Evolutionary conservation across 2,113 vertebrate genomes (phyloP).

Genomic region (Antechinus stuartii): DNA sequence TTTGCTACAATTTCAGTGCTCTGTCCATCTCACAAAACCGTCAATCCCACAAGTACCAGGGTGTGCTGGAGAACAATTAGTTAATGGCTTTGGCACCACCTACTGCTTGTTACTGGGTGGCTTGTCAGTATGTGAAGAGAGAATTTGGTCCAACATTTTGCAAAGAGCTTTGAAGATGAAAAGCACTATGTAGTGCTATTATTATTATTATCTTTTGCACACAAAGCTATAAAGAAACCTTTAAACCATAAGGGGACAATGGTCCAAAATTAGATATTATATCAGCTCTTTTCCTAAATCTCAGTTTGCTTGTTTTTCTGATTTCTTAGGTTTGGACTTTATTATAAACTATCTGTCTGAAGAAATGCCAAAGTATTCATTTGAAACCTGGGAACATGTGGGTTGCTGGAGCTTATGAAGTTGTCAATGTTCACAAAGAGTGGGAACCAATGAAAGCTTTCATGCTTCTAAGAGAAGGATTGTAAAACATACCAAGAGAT

Average conservation of each 20-base stretch:
- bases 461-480: conserved; percentile 64
- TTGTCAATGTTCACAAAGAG: conserved; percentile 53
- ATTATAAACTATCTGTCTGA: conserved; percentile 71
- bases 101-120: conserved; percentile 24
- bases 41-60: neutral
- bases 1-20: neutral
- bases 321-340: conserved; percentile 71
- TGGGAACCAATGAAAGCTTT: conserved; percentile 59
- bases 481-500: conserved; percentile 47
- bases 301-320: conserved; percentile 82
- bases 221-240: conserved; percentile 74
- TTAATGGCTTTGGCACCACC: conserved; percentile 32
- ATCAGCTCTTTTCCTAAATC: conserved; percentile 78
- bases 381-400: conserved; percentile 69
- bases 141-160: conserved; percentile 77
- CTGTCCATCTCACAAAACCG: neutral
- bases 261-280: conserved; percentile 80
- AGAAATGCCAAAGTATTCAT: conserved; percentile 71
- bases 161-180: conserved; percentile 83
- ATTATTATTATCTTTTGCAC: conserved; percentile 77
- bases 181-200: conserved; percentile 76
- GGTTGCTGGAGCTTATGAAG: conserved; percentile 43
- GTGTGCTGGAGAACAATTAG: conserved; percentile 37
- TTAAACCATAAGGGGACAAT: conserved; percentile 76
- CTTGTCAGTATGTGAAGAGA: conserved; percentile 65